Evolutionary conservation across 2,888 invertebrate genomes (phyloP), one percentile per base, ranked within the genome.

Genomic region (Spisula solida): DNA sequence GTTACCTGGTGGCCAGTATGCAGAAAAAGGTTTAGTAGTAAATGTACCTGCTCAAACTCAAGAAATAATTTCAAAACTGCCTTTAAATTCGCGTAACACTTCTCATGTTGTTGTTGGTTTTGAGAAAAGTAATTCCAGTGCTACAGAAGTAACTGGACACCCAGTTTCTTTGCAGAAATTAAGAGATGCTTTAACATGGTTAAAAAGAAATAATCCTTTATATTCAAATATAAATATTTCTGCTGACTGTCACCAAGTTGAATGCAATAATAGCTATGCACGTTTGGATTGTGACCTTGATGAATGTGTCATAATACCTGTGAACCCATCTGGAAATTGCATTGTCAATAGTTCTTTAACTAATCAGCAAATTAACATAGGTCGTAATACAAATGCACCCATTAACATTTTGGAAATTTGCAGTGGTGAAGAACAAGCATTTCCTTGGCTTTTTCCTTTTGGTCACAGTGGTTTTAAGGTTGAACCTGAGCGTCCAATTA

Each of bases 401-500:
- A 84, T 90, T 16, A 66, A 90, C 56, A 79, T 90, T 31, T 55
- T 86, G 14, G 66, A 86, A 20, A 18, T 90, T 14, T n/a, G 31
- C 18, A 29, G 29, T 82, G 88, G 89, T 31, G 90, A 92, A 85
- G 87, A 92, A 81, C 29, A 82, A 55, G 89, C 90, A 18, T 92
- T 89, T 82, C 89, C 89, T 41, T 91, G 90, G 89, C 47, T 92
- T 60, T 92, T 92, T 83, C 92, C 92, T 29, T 82, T 48, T 60
- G 92, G 88, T 18, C 82, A 16, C 14, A 51, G 31, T 78, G 92
- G 88, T 14, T 89, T 85, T 75, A 82, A 75, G 55, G 31, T 12
- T 31, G 20, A 47, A 4, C 41, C 41, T 41, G 41, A 41, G 41
- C 20, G 87, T 16, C 55, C 75, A 29, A 48, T 83, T 41, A 80